phyloP scores from a whole-genome alignment of 2,888 invertebrate genomes.

The Perithous albicinctus region DNA sequence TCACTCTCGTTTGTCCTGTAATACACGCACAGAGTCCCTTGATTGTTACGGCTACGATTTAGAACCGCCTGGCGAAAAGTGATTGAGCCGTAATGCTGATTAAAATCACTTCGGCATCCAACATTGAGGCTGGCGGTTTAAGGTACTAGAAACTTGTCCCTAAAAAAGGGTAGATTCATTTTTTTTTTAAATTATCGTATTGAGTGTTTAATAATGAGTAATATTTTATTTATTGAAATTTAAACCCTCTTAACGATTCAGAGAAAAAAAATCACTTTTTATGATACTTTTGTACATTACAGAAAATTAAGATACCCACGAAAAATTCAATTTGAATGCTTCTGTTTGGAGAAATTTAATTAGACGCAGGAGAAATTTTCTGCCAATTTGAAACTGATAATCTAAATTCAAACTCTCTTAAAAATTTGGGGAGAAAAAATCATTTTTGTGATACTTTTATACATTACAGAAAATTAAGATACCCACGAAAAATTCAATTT shows the following conservation, averaged over 20 bases:
- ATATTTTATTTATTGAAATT: neutral
- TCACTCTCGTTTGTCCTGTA: conserved; percentile 8
- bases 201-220: neutral
- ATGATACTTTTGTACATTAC: neutral
- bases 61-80: neutral
- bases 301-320: neutral
- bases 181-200: neutral
- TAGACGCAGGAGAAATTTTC: too few species aligned
- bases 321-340: too few species aligned
- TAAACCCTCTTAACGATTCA: too few species aligned
- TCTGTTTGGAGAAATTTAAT: too few species aligned
- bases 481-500: too few species aligned
- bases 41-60: conserved; percentile 14
- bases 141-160: neutral
- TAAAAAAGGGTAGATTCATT: neutral
- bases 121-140: neutral
- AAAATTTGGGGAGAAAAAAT: neutral
- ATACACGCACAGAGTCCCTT: neutral
- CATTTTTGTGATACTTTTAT: neutral
- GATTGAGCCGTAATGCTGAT: conserved; percentile 8
- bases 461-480: neutral
- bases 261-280: neutral
- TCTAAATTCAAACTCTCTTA: too few species aligned
- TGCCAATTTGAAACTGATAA: too few species aligned
- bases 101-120: conserved; percentile 1